Conservation (phyloP, 2,113 vertebrate genomes). For the Ptilonorhynchus violaceus region DNA sequence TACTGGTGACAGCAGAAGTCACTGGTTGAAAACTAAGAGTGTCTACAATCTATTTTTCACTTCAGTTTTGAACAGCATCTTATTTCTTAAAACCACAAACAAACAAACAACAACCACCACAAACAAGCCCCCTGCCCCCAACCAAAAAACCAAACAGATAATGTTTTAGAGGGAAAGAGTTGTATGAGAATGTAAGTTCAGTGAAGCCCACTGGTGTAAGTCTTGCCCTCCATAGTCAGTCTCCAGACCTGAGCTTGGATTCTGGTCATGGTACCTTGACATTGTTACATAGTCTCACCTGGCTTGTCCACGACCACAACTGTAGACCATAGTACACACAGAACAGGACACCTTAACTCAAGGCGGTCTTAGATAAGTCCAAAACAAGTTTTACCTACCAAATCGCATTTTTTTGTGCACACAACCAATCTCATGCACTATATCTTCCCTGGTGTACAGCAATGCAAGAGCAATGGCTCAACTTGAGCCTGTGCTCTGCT, state of each 20-base stretch:
- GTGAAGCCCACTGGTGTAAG: not conserved
- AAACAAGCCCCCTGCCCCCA: not conserved
- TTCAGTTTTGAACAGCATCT: not conserved
- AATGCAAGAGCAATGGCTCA: rapidly evolving
- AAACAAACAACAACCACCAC: not conserved
- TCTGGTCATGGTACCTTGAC: not conserved
- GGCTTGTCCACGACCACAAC: rapidly evolving
- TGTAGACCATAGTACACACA: rapidly evolving
- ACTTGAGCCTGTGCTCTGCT: not conserved
- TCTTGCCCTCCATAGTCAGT: not conserved
- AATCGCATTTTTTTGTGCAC: rapidly evolving
- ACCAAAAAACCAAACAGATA: rapidly evolving
- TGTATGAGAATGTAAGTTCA: not conserved
- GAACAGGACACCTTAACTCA: not conserved
- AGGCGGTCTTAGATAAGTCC: not conserved
- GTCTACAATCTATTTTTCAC: not conserved
- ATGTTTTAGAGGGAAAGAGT: not conserved
- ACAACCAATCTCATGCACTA: not conserved
- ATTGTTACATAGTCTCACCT: too few relatives aligned
- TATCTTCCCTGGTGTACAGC: rapidly evolving
- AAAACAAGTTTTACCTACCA: not conserved
- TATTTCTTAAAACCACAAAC: not conserved
- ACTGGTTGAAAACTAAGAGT: not conserved
- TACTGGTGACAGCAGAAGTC: not conserved
- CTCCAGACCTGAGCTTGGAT: not conserved